phyloP scores from a whole-genome alignment of 2,113 vertebrate species.

The Halcyon senegalensis region DNA sequence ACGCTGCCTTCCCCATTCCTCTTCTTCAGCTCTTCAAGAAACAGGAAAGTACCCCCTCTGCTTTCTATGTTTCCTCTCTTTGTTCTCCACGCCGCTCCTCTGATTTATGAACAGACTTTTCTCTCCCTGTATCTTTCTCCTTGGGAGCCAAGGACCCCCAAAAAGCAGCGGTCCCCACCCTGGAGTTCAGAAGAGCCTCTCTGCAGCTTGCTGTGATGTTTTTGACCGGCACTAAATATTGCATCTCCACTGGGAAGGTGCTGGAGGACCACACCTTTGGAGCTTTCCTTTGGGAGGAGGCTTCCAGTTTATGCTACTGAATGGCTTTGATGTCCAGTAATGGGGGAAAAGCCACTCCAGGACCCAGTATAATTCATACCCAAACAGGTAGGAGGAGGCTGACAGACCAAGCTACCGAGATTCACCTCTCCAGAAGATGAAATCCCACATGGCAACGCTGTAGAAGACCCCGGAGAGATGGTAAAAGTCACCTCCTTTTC shows the following conservation, averaged over 20 bases:
- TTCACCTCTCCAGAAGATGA: not conserved
- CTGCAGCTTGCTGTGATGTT: not conserved
- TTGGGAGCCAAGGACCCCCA: not conserved
- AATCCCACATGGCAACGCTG: accelerated
- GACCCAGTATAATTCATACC: not conserved
- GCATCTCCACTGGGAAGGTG: not conserved
- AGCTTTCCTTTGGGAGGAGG: not conserved
- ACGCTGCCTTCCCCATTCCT: not conserved
- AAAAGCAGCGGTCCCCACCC: not conserved
- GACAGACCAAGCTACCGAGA: accelerated
- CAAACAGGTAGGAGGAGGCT: not conserved
- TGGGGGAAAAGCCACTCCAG: not conserved
- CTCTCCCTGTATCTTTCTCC: not conserved
- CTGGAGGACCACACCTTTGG: not conserved
- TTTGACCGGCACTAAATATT: not conserved
- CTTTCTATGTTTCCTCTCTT: conserved; percentile 30
- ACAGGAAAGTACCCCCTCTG: not conserved
- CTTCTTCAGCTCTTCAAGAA: not conserved
- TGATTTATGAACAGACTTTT: conserved; percentile 40
- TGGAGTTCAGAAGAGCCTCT: not conserved
- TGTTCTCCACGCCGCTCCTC: not conserved
- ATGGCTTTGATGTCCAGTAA: not conserved
- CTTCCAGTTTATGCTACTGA: not conserved
- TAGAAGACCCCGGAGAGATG: not conserved
- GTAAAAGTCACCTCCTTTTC: not conserved